Evolutionary conservation across 2,113 vertebrate species (phyloP).

Genomic region (Picathartes gymnocephalus): DNA sequence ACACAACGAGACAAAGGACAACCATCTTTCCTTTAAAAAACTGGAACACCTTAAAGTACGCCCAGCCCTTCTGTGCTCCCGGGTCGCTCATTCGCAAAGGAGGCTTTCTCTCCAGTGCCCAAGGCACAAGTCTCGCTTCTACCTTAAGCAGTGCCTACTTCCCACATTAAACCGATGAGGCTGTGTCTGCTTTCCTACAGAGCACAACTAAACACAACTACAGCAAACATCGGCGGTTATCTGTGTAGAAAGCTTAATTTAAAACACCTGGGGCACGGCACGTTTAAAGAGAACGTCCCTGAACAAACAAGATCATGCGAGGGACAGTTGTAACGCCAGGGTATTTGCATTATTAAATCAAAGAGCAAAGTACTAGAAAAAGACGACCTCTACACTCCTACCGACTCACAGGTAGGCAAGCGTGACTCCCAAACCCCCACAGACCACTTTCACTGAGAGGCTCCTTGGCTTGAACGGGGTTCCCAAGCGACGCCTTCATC

Average conservation of each 20-base stretch:
- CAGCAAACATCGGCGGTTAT: not conserved
- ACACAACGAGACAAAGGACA: not conserved
- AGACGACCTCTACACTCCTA: not conserved
- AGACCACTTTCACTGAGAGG: not conserved
- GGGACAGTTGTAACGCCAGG: not conserved
- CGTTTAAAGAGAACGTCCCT: not conserved
- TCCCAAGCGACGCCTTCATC: not conserved
- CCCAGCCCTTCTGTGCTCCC: not conserved
- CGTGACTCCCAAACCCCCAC: not conserved
- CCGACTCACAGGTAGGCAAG: not conserved
- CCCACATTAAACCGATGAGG: fast-evolving
- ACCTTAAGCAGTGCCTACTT: not conserved
- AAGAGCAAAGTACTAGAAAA: not conserved
- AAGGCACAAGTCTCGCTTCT: not conserved
- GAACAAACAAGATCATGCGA: not conserved
- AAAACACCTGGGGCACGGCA: not conserved
- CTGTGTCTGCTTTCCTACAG: fast-evolving
- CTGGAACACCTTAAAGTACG: not conserved
- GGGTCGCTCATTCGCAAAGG: not conserved
- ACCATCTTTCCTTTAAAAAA: not conserved
- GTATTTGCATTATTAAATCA: not conserved
- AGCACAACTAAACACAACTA: not conserved
- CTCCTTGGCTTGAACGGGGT: not conserved
- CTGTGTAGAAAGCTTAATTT: not conserved
- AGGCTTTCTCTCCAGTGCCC: not conserved